Percentiles rank a stretch among this genome's conserved stretches.
Evolutionary conservation across 1,140 invertebrate species (phyloP).

Genomic region (Drosophila kikkawai): DNA sequence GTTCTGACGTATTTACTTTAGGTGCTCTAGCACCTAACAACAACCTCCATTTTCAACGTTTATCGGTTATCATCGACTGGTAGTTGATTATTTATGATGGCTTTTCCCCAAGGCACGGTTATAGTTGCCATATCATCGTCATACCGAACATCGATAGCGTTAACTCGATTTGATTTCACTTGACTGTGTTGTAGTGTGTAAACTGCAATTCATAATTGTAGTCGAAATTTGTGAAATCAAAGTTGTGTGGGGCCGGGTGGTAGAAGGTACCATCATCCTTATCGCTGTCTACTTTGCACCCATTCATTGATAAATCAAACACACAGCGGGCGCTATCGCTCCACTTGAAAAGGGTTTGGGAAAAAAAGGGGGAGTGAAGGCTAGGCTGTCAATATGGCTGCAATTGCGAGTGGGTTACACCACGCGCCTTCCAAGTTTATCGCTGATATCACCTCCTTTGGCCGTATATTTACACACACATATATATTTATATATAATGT

Average conservation of each 20-base stretch:
- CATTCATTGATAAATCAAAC: constrained; percentile 71
- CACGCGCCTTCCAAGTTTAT: constrained; percentile 45
- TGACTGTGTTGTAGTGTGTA: constrained; percentile 20
- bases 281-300: constrained; percentile 61
- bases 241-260: constrained; percentile 1
- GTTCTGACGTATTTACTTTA: constrained; percentile 21
- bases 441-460: constrained; percentile 43
- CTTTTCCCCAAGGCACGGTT: constrained; percentile 43
- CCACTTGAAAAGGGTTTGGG: constrained; percentile 22
- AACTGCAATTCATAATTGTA: constrained; percentile 40
- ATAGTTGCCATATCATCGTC: constrained; percentile 57
- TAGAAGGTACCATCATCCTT: constrained; percentile 25
- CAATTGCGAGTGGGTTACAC: constrained; percentile 37
- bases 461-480: background rate
- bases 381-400: constrained; percentile 33
- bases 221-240: constrained; percentile 32
- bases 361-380: constrained; percentile 13
- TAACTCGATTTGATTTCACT: constrained; percentile 56
- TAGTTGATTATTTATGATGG: constrained; percentile 50
- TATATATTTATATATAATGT: background rate
- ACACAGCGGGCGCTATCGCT: constrained; percentile 9
- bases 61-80: constrained; percentile 27
- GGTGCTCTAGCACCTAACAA: constrained; percentile 11
- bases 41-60: constrained; percentile 2
- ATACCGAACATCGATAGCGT: constrained; percentile 36